phyloP scores from a whole-genome alignment of 37 sponge, comb jelly and placozoan species.

The Beroe forskalii region DNA sequence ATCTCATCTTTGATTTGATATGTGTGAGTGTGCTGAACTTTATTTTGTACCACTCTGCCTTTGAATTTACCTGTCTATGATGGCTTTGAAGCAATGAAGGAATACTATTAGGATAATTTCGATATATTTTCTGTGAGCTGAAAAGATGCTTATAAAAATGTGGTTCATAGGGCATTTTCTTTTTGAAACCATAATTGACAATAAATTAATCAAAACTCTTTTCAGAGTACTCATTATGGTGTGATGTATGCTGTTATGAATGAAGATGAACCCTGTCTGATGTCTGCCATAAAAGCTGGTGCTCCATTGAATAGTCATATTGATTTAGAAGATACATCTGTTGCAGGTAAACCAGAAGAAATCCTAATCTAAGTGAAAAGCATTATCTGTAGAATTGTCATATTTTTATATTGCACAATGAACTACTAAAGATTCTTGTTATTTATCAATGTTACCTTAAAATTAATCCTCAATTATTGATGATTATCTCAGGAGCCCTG shows the following conservation, averaged over 20 bases:
- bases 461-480: background rate
- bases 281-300: constrained; percentile 61
- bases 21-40: too few species aligned
- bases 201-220: background rate
- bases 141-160: background rate
- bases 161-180: too few species aligned
- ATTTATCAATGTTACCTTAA: too few species aligned
- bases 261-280: constrained; percentile 45
- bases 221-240: constrained; percentile 52
- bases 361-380: too few species aligned
- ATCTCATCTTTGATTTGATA: too few species aligned
- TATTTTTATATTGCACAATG: background rate
- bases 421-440: too few species aligned
- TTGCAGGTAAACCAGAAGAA: constrained; percentile 60
- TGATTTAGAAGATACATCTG: constrained; percentile 55
- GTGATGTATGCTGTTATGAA: constrained; percentile 65
- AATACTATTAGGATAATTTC: too few species aligned
- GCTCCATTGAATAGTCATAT: constrained; percentile 28
- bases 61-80: too few species aligned
- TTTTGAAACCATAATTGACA: background rate
- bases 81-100: too few species aligned
- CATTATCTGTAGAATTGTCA: too few species aligned
- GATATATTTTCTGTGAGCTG: too few species aligned
- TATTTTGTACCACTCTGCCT: too few species aligned
- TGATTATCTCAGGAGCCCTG: background rate